Percentiles rank a stretch among this genome's conserved stretches.
Conservation (phyloP, 2,797 vertebrate genomes). For the Cuniculus paca region DNA sequence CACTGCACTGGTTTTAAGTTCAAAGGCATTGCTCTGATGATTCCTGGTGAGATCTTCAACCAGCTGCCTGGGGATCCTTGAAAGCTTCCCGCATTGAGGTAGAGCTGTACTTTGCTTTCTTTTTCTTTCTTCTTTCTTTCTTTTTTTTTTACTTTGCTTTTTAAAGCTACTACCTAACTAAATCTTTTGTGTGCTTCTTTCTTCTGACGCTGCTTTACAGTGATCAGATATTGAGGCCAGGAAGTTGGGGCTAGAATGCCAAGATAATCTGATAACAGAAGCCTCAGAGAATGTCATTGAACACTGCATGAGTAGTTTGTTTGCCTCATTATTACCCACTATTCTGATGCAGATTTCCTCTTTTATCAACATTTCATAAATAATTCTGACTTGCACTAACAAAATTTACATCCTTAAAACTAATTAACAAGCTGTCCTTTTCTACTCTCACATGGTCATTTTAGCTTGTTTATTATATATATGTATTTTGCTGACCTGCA, state of each 20-base stretch:
- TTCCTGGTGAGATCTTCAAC: not conserved
- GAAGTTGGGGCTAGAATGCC: not conserved
- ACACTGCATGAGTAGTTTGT: not conserved
- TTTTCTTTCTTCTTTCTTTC: too few species aligned
- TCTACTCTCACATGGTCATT: constrained; percentile 43
- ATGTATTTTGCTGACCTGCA: constrained; percentile 67
- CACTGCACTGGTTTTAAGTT: not conserved
- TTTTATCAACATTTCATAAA: constrained; percentile 40
- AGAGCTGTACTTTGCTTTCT: not conserved
- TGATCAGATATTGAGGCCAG: not conserved
- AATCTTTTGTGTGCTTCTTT: not conserved
- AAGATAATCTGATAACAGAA: not conserved
- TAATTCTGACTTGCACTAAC: constrained; percentile 34
- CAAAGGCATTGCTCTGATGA: not conserved
- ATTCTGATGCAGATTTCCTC: constrained; percentile 36
- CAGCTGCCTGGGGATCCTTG: not conserved
- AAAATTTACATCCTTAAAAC: constrained; percentile 65
- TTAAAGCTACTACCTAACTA: not conserved
- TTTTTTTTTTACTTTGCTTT: not conserved
- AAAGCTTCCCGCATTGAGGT: not conserved
- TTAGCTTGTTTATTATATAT: constrained; percentile 23
- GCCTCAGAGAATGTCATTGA: not conserved
- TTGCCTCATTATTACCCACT: not conserved
- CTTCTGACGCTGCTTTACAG: not conserved
- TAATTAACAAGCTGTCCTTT: constrained; percentile 70